Base-by-base conservation (phyloP, 2,113 vertebrate genomes). In the Hemibagrus wyckioides region DNA sequence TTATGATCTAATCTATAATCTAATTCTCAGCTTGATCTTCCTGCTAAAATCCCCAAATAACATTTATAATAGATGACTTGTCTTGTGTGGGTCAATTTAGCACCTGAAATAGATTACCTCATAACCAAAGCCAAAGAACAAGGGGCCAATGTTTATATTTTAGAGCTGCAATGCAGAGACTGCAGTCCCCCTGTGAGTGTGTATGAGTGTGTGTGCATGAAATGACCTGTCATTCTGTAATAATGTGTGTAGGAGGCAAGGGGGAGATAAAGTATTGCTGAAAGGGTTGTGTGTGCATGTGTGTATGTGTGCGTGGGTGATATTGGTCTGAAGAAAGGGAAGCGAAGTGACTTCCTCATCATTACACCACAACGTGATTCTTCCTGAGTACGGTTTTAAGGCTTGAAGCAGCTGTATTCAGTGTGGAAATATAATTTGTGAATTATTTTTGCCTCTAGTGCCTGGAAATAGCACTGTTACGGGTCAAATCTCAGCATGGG, bases 191-290 rank as follows among this genome's bases (percentile, higher is more conserved):
- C 4, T n/a, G 6, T 75, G 71, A 19, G 39, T 9, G 59, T 85
- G 84, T 77, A 71, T 75, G 23, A 28, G 50, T 30, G 71, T 25
- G 71, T 77, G 84, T 77, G 84, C 23, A 44, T 59, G 36, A 85
- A 59, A 76, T 77, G 71, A 85, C 84, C 84, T 77, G 52, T 48
- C 84, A 85, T 61, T 85, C 9, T 85, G 39, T 85, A 77, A 85
- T 85, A 69, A 71, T 23, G 63, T 54, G 71, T 77, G 71, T 77
- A 76, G 83, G 84, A 77, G 71, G 17, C 28, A 4, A 85, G 84
- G 28, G 41, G 25, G 17, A 75, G 17, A 44, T 85, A 75, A 73
- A 75, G 67, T 77, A 85, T 48, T 63, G 13, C 84, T 77, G 54
- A 85, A 57, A 77, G 84, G 56, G 71, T 48, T 76, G 54, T 76